phyloP scores from a whole-genome alignment of 2,797 vertebrate genomes.

The Aldrovandia affinis region DNA sequence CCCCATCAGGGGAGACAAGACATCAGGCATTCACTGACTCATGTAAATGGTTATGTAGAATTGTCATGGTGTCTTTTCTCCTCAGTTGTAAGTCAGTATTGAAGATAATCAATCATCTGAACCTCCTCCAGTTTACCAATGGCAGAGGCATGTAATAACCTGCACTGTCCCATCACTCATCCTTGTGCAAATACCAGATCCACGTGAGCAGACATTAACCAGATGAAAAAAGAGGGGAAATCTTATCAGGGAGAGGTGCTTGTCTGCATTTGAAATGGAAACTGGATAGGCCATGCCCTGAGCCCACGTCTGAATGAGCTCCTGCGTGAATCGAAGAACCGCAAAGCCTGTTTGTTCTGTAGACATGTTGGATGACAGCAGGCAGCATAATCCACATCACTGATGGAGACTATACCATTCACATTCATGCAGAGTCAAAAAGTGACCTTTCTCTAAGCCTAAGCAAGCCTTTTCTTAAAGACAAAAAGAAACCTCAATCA shows the following conservation, averaged over 20 bases:
- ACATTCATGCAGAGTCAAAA: neutral
- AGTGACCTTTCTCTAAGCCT: neutral
- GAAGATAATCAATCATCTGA: slow-evolving; percentile 39
- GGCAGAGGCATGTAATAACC: slow-evolving; percentile 17
- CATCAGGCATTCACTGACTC: slow-evolving; percentile 28
- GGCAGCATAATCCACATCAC: neutral
- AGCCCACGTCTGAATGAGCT: neutral
- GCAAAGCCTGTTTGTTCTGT: neutral
- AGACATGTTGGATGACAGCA: neutral
- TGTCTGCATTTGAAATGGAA: neutral
- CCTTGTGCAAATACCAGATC: slow-evolving; percentile 11
- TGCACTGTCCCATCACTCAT: neutral
- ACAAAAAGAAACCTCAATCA: neutral
- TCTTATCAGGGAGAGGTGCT: neutral
- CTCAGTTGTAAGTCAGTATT: slow-evolving; percentile 23
- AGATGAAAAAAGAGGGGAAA: neutral
- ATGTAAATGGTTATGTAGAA: slow-evolving; percentile 26
- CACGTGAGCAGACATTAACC: neutral
- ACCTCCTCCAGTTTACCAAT: neutral
- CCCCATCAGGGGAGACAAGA: slow-evolving; percentile 28
- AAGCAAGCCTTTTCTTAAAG: neutral
- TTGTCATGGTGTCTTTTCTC: neutral
- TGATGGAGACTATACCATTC: neutral
- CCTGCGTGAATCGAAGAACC: neutral
- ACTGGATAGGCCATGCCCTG: neutral